phyloP scores from a whole-genome alignment of 2,888 invertebrate genomes.

The Cheiracanthium punctorium region DNA sequence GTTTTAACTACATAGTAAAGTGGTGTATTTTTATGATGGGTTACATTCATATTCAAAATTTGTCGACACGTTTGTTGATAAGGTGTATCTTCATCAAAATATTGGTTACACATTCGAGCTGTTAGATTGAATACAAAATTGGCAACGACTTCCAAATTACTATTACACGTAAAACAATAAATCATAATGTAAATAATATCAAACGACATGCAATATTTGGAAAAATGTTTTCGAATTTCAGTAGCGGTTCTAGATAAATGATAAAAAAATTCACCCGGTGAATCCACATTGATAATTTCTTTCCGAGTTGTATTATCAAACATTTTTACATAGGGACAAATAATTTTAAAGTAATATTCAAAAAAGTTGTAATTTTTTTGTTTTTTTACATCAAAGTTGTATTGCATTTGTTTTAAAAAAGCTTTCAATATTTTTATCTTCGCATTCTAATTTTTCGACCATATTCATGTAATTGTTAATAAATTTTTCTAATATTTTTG shows the following conservation, averaged over 20 bases:
- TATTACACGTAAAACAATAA: slow-evolving; percentile 16
- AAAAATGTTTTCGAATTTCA: slow-evolving; percentile 16
- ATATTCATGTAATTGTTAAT: slow-evolving; percentile 17
- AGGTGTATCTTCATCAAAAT: slow-evolving; percentile 16
- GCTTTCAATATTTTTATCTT: slow-evolving; percentile 6
- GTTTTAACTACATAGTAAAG: neutral
- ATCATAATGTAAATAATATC: slow-evolving; percentile 40
- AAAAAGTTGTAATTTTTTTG: no score
- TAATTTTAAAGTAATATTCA: no score
- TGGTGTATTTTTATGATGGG: slow-evolving; percentile 23
- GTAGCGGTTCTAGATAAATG: slow-evolving; percentile 14
- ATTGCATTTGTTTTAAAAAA: slow-evolving; percentile 4
- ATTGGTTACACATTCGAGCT: slow-evolving; percentile 18
- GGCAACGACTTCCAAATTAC: neutral
- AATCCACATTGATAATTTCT: neutral
- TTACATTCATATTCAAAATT: slow-evolving; percentile 1
- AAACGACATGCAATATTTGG: slow-evolving; percentile 22
- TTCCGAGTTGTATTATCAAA: neutral
- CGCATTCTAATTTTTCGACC: slow-evolving; percentile 1
- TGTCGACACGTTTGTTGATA: neutral
- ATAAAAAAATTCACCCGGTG: slow-evolving; percentile 9
- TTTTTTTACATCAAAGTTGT: neutral
- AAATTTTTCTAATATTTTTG: slow-evolving; percentile 40
- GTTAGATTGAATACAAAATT: slow-evolving; percentile 31
- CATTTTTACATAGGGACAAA: no score